Base-by-base conservation (phyloP, 2,888 invertebrate genomes). In the Choristoneura rosaceana region DNA sequence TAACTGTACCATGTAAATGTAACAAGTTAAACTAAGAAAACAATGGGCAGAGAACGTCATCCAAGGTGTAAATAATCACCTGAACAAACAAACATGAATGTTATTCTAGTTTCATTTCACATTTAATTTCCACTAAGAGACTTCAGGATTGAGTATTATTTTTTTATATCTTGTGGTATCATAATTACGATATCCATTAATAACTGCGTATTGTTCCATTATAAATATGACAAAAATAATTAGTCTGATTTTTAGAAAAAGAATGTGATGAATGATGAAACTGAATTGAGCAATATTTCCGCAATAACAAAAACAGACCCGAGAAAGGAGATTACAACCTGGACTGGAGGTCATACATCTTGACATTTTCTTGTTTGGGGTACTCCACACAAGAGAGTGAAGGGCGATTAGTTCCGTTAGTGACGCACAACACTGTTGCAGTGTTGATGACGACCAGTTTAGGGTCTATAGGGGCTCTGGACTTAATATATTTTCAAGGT, bases 321-420 rank as follows among this genome's bases (percentile, higher is more conserved):
- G 79, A 76, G 81, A 80, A 82, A 82, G 82, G 81, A 83, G 78
- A 76, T 76, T 73, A 61, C 74, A 79, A 76, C 82, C 84, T 90
- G 88, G 93, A 92, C 84, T 90, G 88, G 93, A 92, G 93, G 93
- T 92, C 93, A 91, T 82, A 84, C 84, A 83, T 89, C 87, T 88
- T 90, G 89, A 90, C 89, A 89, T 91, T 90, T 90, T 91, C 86
- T 87, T 87, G 87, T 89, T 91, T 87, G 80, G 81, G 81, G 78
- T 81, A 79, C 73, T 77, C 78, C 75, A 74, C 60, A 61, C 69
- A 65, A 73, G 68, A 71, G 71, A 89, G 89, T 89, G 90, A 90
- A 90, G 89, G 92, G 90, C 84, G 82, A 83, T 79, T 74, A 76
- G 76, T 76, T 79, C 78, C 79, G 68, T 78, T 75, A 80, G 67